Evolutionary conservation across 2,888 invertebrate species (phyloP).

Genomic region (Orchesellides sinensis): DNA sequence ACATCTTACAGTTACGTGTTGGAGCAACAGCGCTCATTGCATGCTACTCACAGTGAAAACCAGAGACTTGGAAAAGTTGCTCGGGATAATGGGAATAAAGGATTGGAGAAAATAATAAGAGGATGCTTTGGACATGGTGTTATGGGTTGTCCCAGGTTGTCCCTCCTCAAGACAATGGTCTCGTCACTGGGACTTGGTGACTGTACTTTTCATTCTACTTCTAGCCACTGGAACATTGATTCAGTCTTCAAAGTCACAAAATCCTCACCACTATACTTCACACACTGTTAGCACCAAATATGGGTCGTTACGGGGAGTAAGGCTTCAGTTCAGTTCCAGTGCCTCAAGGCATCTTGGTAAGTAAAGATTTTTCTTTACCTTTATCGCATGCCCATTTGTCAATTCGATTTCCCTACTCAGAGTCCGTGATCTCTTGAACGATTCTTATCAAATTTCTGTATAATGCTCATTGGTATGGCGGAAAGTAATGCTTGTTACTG

Average conservation of each 20-base stretch:
- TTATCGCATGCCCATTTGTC: not conserved
- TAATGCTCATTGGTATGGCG: no score
- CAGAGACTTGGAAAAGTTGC: not conserved
- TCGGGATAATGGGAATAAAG: conserved; percentile 48
- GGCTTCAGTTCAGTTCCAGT: conserved; percentile 72
- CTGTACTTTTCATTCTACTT: conserved; percentile 58
- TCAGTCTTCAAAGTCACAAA: conserved; percentile 61
- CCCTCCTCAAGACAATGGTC: conserved; percentile 61
- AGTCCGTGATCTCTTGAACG: no score
- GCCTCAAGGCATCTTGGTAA: conserved; percentile 72
- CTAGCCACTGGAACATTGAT: conserved; percentile 65
- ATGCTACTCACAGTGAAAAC: not conserved
- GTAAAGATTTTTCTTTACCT: not conserved
- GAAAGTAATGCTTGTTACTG: no score
- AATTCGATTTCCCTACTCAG: no score
- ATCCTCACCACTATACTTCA: conserved; percentile 66
- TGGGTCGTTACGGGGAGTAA: conserved; percentile 71
- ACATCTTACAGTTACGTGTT: not conserved
- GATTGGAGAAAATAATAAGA: conserved; percentile 57
- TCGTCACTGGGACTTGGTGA: conserved; percentile 64
- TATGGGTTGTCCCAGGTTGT: conserved; percentile 73
- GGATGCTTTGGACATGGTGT: conserved; percentile 74
- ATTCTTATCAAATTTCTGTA: no score
- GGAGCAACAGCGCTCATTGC: no score
- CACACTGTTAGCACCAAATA: conserved; percentile 73